Conservation (phyloP, 1,140 invertebrate genomes). For the Drosophila sp. region DNA sequence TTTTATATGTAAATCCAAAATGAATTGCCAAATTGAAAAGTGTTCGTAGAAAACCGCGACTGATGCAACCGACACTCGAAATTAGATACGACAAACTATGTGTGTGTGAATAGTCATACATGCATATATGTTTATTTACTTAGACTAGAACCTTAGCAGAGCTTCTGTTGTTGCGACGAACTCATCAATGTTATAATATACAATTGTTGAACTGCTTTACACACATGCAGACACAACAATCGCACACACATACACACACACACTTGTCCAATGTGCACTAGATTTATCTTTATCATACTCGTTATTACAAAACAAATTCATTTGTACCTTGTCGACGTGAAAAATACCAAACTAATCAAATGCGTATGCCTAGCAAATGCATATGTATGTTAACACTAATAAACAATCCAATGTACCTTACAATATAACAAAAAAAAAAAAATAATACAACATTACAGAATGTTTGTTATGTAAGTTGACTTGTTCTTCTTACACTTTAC, state of each 20-base stretch:
- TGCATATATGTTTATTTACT: constrained; percentile 5
- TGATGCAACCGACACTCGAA: constrained; percentile 48
- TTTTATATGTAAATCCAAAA: constrained; percentile 20
- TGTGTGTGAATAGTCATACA: constrained; percentile 4
- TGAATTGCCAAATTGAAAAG: constrained; percentile 47
- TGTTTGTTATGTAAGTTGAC: neutral
- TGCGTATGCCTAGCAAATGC: constrained; percentile 25
- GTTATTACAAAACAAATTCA: constrained; percentile 35
- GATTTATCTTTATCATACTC: constrained; percentile 23
- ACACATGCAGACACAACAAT: neutral
- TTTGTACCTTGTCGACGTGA: constrained; percentile 38
- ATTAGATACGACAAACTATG: constrained; percentile 22
- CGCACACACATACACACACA: neutral
- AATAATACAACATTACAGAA: constrained; percentile 23
- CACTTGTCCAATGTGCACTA: constrained; percentile 16
- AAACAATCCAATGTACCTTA: constrained; percentile 79
- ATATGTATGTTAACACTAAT: constrained; percentile 57
- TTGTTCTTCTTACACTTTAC: neutral
- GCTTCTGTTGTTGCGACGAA: constrained; percentile 12
- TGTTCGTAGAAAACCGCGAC: constrained; percentile 47
- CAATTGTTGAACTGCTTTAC: constrained; percentile 12
- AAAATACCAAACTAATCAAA: constrained; percentile 33
- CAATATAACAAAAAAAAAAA: constrained; percentile 44
- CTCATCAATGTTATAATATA: constrained; percentile 6
- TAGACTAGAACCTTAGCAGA: neutral